A percentile compares a stretch with the other conserved stretches of the same genome.
Evolutionary conservation across 2,113 vertebrate genomes (phyloP).

Genomic region (Hippocampus comes): DNA sequence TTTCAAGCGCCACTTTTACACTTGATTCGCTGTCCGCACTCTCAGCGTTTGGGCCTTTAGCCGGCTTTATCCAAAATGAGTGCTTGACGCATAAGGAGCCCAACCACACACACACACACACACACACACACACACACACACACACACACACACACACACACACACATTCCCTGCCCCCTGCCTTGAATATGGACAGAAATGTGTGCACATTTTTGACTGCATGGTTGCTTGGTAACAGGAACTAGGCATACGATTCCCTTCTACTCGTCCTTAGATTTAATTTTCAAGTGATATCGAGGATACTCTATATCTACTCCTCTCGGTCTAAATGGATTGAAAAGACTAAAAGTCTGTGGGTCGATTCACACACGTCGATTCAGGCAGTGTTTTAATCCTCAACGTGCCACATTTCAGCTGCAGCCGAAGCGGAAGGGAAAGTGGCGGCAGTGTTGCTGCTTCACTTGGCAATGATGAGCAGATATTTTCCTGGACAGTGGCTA

Average conservation of each 20-base stretch:
- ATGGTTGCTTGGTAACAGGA: constrained; percentile 72
- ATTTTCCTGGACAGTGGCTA: constrained; percentile 38
- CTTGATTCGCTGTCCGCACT: constrained; percentile 52
- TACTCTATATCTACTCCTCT: constrained; percentile 27
- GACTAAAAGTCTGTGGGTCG: constrained; percentile 1
- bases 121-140: not conserved
- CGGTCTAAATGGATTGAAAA: constrained; percentile 3
- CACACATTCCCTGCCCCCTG: constrained; percentile 23
- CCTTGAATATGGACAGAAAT: constrained; percentile 43
- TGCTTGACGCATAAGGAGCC: constrained; percentile 23
- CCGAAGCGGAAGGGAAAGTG: constrained; percentile 20
- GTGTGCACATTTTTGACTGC: constrained; percentile 46
- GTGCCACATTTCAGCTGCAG: constrained; percentile 17
- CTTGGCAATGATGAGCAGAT: constrained; percentile 37
- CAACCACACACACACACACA: not conserved
- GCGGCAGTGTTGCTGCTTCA: constrained; percentile 7
- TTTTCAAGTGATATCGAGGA: constrained; percentile 37
- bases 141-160: constrained; percentile 1
- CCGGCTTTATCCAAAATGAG: constrained; percentile 29
- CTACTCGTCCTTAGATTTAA: constrained; percentile 46
- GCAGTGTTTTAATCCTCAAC: constrained; percentile 24
- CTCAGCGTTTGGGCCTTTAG: constrained; percentile 47
- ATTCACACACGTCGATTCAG: constrained; percentile 1
- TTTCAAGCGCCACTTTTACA: constrained; percentile 49
- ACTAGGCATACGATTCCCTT: constrained; percentile 41